Evolutionary conservation across 1,140 invertebrate species (phyloP).

Genomic region (Homalodisca vitripennis): DNA sequence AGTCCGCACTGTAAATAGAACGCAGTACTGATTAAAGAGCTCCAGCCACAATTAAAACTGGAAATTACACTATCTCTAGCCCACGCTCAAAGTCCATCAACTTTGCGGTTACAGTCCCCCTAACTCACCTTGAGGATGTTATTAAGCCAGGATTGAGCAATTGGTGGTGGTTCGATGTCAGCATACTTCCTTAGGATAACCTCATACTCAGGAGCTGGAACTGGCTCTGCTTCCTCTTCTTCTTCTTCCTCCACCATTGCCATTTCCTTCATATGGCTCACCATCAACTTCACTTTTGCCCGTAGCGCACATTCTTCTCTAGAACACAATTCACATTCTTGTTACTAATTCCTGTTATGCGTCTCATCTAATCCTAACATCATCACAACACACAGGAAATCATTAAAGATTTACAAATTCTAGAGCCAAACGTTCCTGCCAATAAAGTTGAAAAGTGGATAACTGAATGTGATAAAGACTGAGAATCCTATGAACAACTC

Average conservation of each 20-base stretch:
- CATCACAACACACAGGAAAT: no score
- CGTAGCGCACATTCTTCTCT: slow-evolving; percentile 26
- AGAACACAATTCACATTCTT: not conserved
- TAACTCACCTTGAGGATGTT: slow-evolving; percentile 15
- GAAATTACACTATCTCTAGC: no score
- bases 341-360: no score
- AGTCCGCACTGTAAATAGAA: no score
- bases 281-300: slow-evolving; percentile 19
- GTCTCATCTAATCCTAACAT: not conserved
- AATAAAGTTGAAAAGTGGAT: no score
- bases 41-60: no score
- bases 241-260: not conserved
- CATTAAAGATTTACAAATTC: no score
- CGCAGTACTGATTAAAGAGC: no score
- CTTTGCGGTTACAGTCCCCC: not conserved
- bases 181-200: not conserved
- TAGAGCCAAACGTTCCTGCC: no score
- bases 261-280: slow-evolving; percentile 17
- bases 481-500: no score
- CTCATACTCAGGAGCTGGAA: not conserved
- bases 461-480: no score
- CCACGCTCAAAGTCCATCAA: no score
- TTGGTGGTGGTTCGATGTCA: not conserved
- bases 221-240: not conserved
- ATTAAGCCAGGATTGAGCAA: slow-evolving; percentile 17